Conservation (phyloP, 1,140 invertebrate genomes). For the Eriosoma lanigerum region DNA sequence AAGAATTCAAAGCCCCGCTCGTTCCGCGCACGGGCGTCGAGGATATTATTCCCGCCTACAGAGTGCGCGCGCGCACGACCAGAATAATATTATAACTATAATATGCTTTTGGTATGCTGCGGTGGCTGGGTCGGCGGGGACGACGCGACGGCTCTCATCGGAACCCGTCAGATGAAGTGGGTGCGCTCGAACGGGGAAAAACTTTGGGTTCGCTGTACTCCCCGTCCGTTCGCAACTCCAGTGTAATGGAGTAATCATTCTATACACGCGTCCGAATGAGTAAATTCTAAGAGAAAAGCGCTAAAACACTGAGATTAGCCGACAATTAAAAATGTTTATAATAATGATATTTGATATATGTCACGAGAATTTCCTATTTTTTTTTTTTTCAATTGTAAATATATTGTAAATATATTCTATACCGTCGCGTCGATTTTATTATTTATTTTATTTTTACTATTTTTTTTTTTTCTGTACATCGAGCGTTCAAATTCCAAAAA, state of each 20-base stretch:
- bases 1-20: slow-evolving; percentile 30
- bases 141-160: too few species aligned
- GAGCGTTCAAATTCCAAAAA: too few species aligned
- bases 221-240: neutral
- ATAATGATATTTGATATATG: too few species aligned
- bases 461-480: too few species aligned
- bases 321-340: too few species aligned
- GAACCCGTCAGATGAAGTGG: neutral
- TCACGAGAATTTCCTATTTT: too few species aligned
- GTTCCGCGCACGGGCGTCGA: neutral
- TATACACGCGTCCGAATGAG: neutral
- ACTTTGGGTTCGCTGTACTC: neutral
- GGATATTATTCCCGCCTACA: neutral
- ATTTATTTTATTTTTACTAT: too few species aligned
- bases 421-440: too few species aligned
- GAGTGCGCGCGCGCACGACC: neutral
- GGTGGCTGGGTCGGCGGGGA: neutral
- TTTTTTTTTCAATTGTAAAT: too few species aligned
- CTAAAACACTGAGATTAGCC: too few species aligned
- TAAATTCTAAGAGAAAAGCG: neutral
- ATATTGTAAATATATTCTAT: too few species aligned
- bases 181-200: slow-evolving; percentile 1
- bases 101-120: neutral
- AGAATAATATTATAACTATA: too few species aligned
- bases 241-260: slow-evolving; percentile 27